Conservation (phyloP, 2,113 vertebrate genomes). For the Acanthisitta chloris region DNA sequence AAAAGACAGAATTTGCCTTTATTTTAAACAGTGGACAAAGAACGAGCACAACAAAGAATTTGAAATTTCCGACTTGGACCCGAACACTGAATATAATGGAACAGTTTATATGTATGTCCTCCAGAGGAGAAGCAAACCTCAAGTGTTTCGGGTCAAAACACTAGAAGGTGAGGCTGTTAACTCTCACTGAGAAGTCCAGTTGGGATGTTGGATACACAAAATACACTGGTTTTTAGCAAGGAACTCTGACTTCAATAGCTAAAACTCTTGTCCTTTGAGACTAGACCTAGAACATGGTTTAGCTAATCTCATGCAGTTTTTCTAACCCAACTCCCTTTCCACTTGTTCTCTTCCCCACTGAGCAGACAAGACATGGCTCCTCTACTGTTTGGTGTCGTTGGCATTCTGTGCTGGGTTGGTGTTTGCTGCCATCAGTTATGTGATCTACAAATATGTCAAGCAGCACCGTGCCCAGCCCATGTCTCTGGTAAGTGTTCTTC, state of each 20-base stretch:
- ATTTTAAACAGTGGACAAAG: conserved; percentile 50
- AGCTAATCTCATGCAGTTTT: not conserved
- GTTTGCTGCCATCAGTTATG: not conserved
- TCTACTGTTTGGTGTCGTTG: conserved; percentile 42
- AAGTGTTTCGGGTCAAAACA: conserved; percentile 64
- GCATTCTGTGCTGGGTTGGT: conserved; percentile 33
- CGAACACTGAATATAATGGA: conserved; percentile 69
- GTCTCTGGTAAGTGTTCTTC: conserved; percentile 70
- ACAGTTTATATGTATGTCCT: not conserved
- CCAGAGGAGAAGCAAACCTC: conserved; percentile 54
- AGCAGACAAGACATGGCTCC: conserved; percentile 70
- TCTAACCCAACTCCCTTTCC: not conserved
- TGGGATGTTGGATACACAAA: not conserved
- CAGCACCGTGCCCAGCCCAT: conserved; percentile 46
- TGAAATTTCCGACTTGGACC: conserved; percentile 67
- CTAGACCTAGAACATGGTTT: not conserved
- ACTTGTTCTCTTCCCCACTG: not conserved
- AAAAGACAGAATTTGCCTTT: not conserved
- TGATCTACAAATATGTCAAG: conserved; percentile 71
- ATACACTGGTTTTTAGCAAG: not conserved
- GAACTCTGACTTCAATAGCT: not conserved
- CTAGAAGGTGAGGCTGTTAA: conserved; percentile 65
- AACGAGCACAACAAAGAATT: conserved; percentile 54
- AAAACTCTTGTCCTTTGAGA: not conserved
- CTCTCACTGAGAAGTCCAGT: not conserved